These are phyloP conservation scores for Chironex yamaguchii DNA, from an alignment of 30 jellyfish, hydroid and myxozoan species.

Conservation along the genomic window DNA sequence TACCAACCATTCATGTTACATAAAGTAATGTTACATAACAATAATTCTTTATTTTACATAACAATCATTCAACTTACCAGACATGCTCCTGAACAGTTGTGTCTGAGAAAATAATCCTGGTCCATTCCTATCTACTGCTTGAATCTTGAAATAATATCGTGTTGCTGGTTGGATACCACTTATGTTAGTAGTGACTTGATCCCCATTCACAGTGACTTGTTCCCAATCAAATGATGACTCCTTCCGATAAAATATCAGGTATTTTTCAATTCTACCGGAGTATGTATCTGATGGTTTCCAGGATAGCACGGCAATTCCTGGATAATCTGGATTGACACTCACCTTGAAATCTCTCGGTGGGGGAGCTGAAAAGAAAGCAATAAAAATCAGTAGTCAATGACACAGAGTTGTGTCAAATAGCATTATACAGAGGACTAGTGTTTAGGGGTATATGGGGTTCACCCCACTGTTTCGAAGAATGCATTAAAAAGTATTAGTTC, in stretches of 20 bases:
- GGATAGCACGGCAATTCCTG: slow-evolving; percentile 66
- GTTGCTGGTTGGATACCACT: slow-evolving; percentile 32
- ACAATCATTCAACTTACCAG: not conserved
- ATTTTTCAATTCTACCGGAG: slow-evolving; percentile 57
- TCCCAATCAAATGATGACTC: slow-evolving; percentile 42
- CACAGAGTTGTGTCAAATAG: too few species aligned
- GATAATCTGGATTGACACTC: slow-evolving; percentile 48
- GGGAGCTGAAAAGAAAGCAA: not conserved
- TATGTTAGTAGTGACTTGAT: slow-evolving; percentile 29
- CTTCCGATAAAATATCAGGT: slow-evolving; percentile 49
- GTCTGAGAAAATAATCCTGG: slow-evolving; percentile 53
- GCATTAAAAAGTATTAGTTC: too few species aligned
- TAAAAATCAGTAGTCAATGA: too few species aligned
- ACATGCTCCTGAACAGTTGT: not conserved
- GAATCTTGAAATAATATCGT: slow-evolving; percentile 46
- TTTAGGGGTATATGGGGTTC: too few species aligned
- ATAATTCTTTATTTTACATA: too few species aligned
- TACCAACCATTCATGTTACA: too few species aligned
- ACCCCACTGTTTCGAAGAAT: too few species aligned
- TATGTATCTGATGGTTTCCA: slow-evolving; percentile 79
- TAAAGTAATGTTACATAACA: too few species aligned
- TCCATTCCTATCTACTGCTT: slow-evolving; percentile 76
- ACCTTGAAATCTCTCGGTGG: slow-evolving; percentile 81
- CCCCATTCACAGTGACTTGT: slow-evolving; percentile 47
- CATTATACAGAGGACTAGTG: too few species aligned